phyloP scores from a whole-genome alignment of 2,113 vertebrate species.

The Rhinogobius similis region DNA sequence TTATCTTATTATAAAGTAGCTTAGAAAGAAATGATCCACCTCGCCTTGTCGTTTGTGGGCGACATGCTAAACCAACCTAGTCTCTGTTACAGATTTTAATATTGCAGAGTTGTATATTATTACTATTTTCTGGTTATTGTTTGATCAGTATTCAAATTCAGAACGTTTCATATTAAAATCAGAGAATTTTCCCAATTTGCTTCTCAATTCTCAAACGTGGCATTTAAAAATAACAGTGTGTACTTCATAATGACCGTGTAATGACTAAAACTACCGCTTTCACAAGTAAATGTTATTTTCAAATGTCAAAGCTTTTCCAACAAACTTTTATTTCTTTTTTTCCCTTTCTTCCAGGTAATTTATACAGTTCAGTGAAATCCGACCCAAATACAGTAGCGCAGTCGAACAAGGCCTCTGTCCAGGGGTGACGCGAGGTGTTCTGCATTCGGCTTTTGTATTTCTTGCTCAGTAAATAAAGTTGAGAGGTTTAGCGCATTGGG shows the following conservation, averaged over 20 bases:
- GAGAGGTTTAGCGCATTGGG: neutral
- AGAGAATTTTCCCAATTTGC: neutral
- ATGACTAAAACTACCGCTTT: neutral
- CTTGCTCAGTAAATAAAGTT: neutral
- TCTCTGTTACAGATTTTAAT: too few species aligned
- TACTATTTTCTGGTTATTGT: neutral
- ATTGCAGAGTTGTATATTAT: too few species aligned
- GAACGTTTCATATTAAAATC: neutral
- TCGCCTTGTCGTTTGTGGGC: too few species aligned
- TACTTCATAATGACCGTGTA: neutral
- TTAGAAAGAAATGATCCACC: too few species aligned
- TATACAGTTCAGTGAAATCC: neutral
- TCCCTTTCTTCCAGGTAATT: neutral
- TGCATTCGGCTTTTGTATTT: neutral
- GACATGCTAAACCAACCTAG: too few species aligned
- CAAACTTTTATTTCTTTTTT: neutral
- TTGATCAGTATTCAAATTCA: neutral
- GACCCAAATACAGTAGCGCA: neutral
- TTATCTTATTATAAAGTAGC: too few species aligned
- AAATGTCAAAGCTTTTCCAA: neutral
- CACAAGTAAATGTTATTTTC: neutral
- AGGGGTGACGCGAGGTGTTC: neutral
- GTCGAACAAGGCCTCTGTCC: neutral
- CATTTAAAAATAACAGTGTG: neutral
- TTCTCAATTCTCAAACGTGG: neutral